Conservation (phyloP, 2,888 invertebrate species). For the Abrostola triplasia region DNA sequence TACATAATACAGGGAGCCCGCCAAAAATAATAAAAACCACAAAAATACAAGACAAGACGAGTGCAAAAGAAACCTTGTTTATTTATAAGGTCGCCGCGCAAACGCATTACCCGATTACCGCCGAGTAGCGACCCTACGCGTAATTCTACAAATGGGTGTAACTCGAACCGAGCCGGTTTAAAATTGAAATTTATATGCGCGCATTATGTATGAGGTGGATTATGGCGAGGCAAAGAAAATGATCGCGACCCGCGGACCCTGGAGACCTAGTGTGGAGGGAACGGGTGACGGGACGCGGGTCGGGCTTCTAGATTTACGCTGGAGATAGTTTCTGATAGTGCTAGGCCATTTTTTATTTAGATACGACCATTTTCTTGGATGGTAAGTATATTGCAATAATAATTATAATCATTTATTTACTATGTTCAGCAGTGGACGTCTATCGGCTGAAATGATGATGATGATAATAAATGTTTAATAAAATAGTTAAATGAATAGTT, state of each 20-base stretch:
- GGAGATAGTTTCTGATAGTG: slow-evolving; percentile 1
- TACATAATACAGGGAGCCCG: slow-evolving; percentile 38
- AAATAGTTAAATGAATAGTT: too few relatives aligned
- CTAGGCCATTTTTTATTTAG: background rate
- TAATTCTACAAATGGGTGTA: slow-evolving; percentile 86
- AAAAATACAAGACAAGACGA: slow-evolving; percentile 41
- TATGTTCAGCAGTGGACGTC: too few relatives aligned
- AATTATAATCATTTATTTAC: too few relatives aligned
- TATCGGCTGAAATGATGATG: too few relatives aligned
- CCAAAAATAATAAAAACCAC: slow-evolving; percentile 41
- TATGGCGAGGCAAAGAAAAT: slow-evolving; percentile 65
- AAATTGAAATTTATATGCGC: slow-evolving; percentile 88
- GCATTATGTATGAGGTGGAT: slow-evolving; percentile 85
- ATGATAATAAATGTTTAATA: too few relatives aligned
- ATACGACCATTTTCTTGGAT: background rate
- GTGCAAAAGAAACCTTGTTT: slow-evolving; percentile 64
- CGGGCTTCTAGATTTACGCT: slow-evolving; percentile 33
- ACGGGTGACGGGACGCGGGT: slow-evolving; percentile 12
- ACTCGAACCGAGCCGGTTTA: slow-evolving; percentile 83
- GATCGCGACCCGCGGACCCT: slow-evolving; percentile 53
- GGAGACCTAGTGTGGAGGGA: slow-evolving; percentile 59
- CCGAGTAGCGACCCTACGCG: slow-evolving; percentile 54
- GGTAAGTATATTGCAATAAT: too few relatives aligned
- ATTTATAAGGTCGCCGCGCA: slow-evolving; percentile 72
- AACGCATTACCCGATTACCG: slow-evolving; percentile 79